Conservation (phyloP, 2,888 invertebrate species). For the Dryococelus australis region DNA sequence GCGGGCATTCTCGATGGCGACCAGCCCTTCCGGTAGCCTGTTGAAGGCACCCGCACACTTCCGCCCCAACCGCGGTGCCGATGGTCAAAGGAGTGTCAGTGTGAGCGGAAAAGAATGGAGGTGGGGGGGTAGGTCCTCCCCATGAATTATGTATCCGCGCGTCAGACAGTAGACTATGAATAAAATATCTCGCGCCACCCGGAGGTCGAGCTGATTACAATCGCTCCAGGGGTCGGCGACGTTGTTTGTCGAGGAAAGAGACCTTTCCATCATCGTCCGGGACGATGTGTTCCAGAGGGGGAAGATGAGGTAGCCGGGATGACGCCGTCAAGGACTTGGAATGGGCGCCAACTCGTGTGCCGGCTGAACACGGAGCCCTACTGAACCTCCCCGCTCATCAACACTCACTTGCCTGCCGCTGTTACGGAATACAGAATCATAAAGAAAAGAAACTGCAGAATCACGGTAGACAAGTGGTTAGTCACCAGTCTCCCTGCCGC, state of each 20-base stretch:
- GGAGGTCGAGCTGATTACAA: neutral
- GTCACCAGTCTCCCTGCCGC: too few species aligned
- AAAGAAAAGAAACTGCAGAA: too few species aligned
- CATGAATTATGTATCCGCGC: neutral
- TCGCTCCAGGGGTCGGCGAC: neutral
- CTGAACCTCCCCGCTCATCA: too few species aligned
- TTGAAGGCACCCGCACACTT: neutral
- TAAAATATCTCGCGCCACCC: neutral
- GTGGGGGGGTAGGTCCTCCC: neutral
- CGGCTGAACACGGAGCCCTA: too few species aligned
- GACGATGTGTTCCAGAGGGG: too few species aligned
- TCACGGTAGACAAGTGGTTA: too few species aligned
- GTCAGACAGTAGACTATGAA: neutral
- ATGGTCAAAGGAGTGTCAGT: neutral
- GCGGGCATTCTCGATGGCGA: neutral
- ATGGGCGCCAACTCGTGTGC: too few species aligned
- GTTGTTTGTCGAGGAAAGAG: neutral
- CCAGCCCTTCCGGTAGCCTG: neutral
- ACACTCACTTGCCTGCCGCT: too few species aligned
- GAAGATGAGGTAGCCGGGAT: too few species aligned
- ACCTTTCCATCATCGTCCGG: neutral
- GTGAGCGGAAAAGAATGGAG: too few species aligned
- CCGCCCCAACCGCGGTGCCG: neutral
- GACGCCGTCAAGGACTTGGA: too few species aligned
- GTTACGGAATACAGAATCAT: too few species aligned